Percentiles rank a stretch among this genome's conserved stretches.
phyloP scores from a whole-genome alignment of 2,888 invertebrate species.

The Laothoe populi region DNA sequence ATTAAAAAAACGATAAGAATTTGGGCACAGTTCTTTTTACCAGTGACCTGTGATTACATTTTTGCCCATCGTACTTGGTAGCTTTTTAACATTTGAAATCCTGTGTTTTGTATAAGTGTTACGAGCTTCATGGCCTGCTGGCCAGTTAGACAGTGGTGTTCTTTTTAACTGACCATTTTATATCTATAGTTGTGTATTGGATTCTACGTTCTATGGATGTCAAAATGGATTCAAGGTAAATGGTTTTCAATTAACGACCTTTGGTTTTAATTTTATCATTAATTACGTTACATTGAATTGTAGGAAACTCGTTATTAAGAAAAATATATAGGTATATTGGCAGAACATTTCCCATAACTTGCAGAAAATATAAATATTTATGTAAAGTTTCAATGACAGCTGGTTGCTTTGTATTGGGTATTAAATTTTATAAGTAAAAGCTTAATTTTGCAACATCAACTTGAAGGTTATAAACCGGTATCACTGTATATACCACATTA shows the following conservation, averaged over 20 bases:
- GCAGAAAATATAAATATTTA: neutral
- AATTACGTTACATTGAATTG: neutral
- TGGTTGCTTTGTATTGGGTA: no score
- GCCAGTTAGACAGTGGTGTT: constrained; percentile 30
- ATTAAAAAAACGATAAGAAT: constrained; percentile 25
- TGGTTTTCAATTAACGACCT: constrained; percentile 26
- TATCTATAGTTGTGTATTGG: constrained; percentile 39
- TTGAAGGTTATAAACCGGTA: no score
- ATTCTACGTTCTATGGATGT: constrained; percentile 40
- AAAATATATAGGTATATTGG: no score
- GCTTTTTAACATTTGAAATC: neutral
- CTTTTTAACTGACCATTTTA: constrained; percentile 34
- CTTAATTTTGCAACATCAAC: no score
- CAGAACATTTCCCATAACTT: no score
- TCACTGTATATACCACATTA: no score
- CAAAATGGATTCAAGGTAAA: constrained; percentile 74
- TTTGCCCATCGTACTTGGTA: neutral
- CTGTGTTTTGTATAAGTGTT: constrained; percentile 9
- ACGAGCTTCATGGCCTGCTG: constrained; percentile 23
- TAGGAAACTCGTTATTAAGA: neutral
- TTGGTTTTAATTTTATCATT: constrained; percentile 7
- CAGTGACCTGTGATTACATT: constrained; percentile 8
- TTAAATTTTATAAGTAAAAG: no score
- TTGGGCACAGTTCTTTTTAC: neutral
- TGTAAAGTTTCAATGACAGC: neutral